Evolutionary conservation across 2,888 invertebrate genomes (phyloP).

Genomic region (Tipula helvola): DNA sequence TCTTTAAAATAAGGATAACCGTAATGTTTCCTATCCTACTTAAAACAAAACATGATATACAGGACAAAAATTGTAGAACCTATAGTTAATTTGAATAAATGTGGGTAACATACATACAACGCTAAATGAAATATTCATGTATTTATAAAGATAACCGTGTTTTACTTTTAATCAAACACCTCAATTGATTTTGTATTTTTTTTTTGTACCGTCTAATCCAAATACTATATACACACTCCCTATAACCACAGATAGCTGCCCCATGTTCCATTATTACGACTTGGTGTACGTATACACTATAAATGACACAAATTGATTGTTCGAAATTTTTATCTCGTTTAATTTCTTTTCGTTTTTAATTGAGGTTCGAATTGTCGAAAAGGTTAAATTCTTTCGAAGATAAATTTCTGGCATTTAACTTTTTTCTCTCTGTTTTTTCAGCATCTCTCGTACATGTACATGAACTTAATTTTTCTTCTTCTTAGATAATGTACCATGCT

Average conservation of each 20-base stretch:
- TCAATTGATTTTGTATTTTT: background rate
- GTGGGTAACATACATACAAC: background rate
- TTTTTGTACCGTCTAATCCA: background rate
- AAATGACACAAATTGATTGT: background rate
- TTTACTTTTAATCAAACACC: background rate
- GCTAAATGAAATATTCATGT: background rate
- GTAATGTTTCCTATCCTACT: too few species aligned
- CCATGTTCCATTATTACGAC: background rate
- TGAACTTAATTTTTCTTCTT: background rate
- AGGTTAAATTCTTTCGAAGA: slow-evolving; percentile 4
- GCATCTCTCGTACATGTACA: background rate
- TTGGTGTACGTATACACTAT: background rate
- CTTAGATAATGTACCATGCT: background rate
- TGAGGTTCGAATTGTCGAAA: background rate
- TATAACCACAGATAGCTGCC: background rate
- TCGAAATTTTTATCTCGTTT: background rate
- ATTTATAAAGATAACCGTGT: background rate
- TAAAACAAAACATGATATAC: too few species aligned
- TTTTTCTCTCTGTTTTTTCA: background rate
- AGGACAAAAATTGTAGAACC: too few species aligned
- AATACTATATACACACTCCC: background rate
- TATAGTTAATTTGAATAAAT: too few species aligned
- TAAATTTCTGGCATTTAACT: background rate
- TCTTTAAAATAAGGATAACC: too few species aligned
- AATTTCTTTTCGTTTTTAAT: background rate